These are phyloP conservation scores for Oryctes rhinoceros DNA, from an alignment of 1,140 invertebrate genomes.

Conservation along the genomic window DNA sequence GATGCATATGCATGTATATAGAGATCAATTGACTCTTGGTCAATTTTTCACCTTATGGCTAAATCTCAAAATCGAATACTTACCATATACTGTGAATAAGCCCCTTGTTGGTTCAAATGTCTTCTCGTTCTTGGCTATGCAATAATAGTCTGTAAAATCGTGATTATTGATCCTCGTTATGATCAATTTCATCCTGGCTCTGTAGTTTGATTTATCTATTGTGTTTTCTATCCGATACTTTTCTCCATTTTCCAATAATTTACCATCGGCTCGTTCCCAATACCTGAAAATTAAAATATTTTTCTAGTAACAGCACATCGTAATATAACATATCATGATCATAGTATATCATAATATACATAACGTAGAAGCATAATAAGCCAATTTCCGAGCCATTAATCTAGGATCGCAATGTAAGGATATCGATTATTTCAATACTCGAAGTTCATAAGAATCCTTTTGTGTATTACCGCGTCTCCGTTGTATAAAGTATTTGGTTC, in stretches of 20 bases:
- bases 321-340: too few relatives aligned
- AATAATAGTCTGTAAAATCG: conserved; percentile 80
- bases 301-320: too few relatives aligned
- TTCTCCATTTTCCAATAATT: conserved; percentile 73
- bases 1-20: too few relatives aligned
- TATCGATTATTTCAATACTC: too few relatives aligned
- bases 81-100: conserved; percentile 77
- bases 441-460: too few relatives aligned
- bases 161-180: conserved; percentile 71
- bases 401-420: too few relatives aligned
- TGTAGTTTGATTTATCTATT: conserved; percentile 57
- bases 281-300: conserved; percentile 61
- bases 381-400: too few relatives aligned
- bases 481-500: too few relatives aligned
- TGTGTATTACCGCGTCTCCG: too few relatives aligned
- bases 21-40: too few relatives aligned
- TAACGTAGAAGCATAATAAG: too few relatives aligned
- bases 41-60: background rate
- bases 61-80: conserved; percentile 51
- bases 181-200: conserved; percentile 76
- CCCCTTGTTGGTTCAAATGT: conserved; percentile 76
- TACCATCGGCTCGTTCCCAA: conserved; percentile 84
- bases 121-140: conserved; percentile 81
- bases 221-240: conserved; percentile 74
- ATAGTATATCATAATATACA: too few relatives aligned